These are phyloP conservation scores for Trachelus stipa DNA, from an alignment of 2,888 invertebrate genomes.

Conservation along the genomic window DNA sequence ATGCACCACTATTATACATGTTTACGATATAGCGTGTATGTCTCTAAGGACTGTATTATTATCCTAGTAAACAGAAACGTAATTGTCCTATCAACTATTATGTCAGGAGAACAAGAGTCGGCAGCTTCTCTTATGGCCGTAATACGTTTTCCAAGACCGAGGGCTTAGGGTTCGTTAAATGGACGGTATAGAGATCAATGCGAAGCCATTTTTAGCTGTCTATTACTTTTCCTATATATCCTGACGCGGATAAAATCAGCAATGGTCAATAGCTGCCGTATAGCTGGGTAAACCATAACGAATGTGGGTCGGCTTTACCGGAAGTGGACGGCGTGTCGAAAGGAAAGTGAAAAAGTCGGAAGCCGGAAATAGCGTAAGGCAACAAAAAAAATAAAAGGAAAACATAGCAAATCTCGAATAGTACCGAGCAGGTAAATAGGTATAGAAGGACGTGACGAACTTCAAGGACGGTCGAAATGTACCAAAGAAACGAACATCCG, in stretches of 20 bases:
- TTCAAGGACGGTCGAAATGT: background rate
- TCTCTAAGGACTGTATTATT: background rate
- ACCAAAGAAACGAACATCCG: background rate
- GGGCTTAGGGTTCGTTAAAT: background rate
- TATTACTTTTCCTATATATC: background rate
- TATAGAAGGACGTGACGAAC: background rate
- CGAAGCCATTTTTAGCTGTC: background rate
- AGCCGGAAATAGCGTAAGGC: background rate
- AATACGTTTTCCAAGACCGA: background rate
- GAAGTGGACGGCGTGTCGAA: background rate
- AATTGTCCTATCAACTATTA: background rate
- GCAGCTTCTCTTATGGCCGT: background rate
- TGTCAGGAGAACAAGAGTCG: background rate
- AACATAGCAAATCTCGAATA: background rate
- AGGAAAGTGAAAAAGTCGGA: background rate
- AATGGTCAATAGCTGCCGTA: background rate
- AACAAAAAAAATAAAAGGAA: background rate
- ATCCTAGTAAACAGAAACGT: background rate
- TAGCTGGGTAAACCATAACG: background rate
- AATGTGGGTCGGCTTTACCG: background rate
- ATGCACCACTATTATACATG: background rate
- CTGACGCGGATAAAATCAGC: background rate
- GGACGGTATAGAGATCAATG: background rate
- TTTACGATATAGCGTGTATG: background rate
- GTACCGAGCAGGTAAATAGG: background rate